A percentile compares a stretch with the other conserved stretches of the same genome.
phyloP scores from a whole-genome alignment of 2,797 vertebrate species.

The Gymnocypris eckloni region DNA sequence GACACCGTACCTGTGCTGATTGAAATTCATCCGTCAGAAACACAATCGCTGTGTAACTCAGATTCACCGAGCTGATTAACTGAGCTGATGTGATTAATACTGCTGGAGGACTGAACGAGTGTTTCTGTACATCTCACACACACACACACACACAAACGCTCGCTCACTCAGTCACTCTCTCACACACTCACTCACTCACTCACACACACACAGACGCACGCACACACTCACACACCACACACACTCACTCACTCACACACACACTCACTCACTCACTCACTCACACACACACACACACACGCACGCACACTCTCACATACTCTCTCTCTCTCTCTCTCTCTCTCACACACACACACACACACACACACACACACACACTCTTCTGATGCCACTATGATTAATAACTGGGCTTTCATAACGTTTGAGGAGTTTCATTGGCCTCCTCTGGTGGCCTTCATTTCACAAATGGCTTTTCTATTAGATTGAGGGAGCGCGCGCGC shows the following conservation, averaged over 20 bases:
- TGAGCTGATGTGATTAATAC: background rate
- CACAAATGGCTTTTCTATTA: constrained; percentile 80
- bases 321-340: too few species aligned
- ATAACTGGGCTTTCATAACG: constrained; percentile 70
- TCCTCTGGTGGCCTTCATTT: constrained; percentile 78
- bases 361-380: background rate
- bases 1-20: constrained; percentile 54
- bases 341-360: too few species aligned
- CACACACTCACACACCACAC: too few species aligned
- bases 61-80: background rate
- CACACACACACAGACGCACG: too few species aligned
- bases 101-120: background rate
- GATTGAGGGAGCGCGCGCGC: constrained; percentile 71
- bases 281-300: too few species aligned
- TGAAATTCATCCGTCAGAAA: constrained; percentile 47
- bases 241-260: too few species aligned
- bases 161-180: too few species aligned
- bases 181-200: too few species aligned
- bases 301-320: too few species aligned
- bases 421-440: constrained; percentile 63
- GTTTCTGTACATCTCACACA: background rate
- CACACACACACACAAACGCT: too few species aligned
- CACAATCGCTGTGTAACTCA: constrained; percentile 45
- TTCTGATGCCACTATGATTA: constrained; percentile 65
- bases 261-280: too few species aligned